Evolutionary conservation across 2,888 invertebrate genomes (phyloP).

Genomic region (Calephelis perditalis): DNA sequence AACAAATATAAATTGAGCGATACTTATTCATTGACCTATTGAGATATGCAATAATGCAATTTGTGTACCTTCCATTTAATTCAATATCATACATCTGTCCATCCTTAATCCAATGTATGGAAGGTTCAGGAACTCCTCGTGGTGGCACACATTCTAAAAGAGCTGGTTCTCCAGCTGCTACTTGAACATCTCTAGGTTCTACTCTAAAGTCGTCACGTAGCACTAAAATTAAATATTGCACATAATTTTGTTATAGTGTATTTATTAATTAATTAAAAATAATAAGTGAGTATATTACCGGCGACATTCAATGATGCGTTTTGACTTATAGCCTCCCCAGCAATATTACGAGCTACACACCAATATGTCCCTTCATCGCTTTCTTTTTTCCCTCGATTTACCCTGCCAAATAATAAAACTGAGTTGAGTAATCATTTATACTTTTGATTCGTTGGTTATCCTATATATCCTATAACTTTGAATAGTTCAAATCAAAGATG

Average conservation of each 20-base stretch:
- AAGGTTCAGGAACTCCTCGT: conserved; percentile 96
- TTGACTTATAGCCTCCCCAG: conserved; percentile 91
- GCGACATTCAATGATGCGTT: conserved; percentile 97
- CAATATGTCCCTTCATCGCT: conserved; percentile 97
- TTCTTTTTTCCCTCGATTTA: conserved; percentile 96
- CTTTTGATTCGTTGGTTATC: too few relatives aligned
- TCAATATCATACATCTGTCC: conserved; percentile 80
- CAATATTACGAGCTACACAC: conserved; percentile 95
- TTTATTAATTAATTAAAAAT: not conserved
- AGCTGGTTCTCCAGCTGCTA: conserved; percentile 95
- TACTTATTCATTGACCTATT: not conserved
- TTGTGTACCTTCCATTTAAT: conserved; percentile 79
- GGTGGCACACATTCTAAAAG: conserved; percentile 96
- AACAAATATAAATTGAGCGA: conserved; percentile 22
- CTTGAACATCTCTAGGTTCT: conserved; percentile 93
- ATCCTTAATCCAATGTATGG: conserved; percentile 93
- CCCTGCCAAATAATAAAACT: conserved; percentile 62
- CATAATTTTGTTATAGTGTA: not conserved
- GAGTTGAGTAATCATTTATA: too few relatives aligned
- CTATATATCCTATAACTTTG: too few relatives aligned
- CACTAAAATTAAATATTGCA: conserved; percentile 77
- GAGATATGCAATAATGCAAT: not conserved
- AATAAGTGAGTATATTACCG: conserved; percentile 75
- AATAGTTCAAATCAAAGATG: too few relatives aligned
- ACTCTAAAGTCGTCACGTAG: conserved; percentile 96